Conservation (phyloP, 2,888 invertebrate genomes). For the Agrenia bidenticulata region DNA sequence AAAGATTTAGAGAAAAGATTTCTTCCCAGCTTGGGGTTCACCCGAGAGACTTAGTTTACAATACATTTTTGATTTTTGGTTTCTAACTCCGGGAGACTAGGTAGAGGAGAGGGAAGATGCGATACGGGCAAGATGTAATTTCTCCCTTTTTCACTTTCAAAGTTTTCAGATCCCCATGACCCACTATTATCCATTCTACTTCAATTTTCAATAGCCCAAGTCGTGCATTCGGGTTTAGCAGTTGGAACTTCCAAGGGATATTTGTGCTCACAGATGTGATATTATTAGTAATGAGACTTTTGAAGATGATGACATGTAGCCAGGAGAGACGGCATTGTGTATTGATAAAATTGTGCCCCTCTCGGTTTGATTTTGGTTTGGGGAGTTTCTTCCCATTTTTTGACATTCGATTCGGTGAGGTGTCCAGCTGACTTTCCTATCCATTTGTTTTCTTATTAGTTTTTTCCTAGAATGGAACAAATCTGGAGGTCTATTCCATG, state of each 20-base stretch:
- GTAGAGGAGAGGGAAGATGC: neutral
- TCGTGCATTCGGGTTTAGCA: conserved; percentile 10
- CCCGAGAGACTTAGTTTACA: neutral
- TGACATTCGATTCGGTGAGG: too few species aligned
- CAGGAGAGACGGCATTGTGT: too few species aligned
- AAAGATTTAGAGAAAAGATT: conserved; percentile 9
- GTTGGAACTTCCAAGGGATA: neutral
- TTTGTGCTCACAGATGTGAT: too few species aligned
- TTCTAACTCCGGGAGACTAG: conserved; percentile 5
- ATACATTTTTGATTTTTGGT: conserved; percentile 8
- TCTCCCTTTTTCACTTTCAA: neutral
- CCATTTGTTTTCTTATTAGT: neutral
- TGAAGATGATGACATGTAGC: too few species aligned
- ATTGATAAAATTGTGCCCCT: too few species aligned
- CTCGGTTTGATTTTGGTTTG: neutral
- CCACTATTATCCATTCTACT: conserved; percentile 11
- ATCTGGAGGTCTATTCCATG: too few species aligned
- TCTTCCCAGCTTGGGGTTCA: conserved; percentile 4
- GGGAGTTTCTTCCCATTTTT: conserved; percentile 8
- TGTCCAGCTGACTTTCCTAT: conserved; percentile 14
- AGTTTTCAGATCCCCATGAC: conserved; percentile 7
- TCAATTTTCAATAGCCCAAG: neutral
- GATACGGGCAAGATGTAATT: conserved; percentile 11
- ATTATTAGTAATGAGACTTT: too few species aligned
- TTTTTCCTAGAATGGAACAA: too few species aligned